A percentile compares a stretch with the other conserved stretches of the same genome.
Conservation (phyloP, 92 coral and sea anemone species). For the Paramuricea clavata region DNA sequence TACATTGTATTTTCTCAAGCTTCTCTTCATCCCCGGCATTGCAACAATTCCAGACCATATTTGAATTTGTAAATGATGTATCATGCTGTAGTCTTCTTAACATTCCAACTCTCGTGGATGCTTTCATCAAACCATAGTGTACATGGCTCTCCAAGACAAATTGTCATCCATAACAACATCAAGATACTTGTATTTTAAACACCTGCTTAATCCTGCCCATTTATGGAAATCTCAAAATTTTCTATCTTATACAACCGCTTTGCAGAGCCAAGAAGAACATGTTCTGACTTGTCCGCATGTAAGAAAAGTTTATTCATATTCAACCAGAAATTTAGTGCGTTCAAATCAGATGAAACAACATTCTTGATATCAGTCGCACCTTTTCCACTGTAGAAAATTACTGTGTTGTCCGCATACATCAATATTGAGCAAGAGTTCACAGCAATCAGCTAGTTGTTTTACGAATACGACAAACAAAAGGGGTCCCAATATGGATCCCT, state of each 20-base stretch:
- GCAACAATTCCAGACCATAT: slow-evolving; percentile 2
- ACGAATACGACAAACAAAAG: slow-evolving; percentile 36
- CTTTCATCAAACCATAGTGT: not conserved
- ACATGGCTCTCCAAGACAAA: slow-evolving; percentile 7
- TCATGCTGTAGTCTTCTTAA: not conserved
- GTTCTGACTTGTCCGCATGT: slow-evolving; percentile 47
- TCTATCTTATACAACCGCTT: slow-evolving; percentile 18
- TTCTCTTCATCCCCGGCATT: slow-evolving; percentile 1
- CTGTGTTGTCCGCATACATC: slow-evolving; percentile 40
- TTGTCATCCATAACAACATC: not conserved
- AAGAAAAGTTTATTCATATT: slow-evolving; percentile 44
- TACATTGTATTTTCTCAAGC: slow-evolving; percentile 3
- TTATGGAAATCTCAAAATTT: slow-evolving; percentile 10
- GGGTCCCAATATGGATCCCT: slow-evolving; percentile 19
- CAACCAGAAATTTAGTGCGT: slow-evolving; percentile 45
- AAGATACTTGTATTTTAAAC: not conserved
- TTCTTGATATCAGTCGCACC: slow-evolving; percentile 28
- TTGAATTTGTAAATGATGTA: not conserved
- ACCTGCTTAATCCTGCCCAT: not conserved
- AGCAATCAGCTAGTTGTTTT: slow-evolving; percentile 17
- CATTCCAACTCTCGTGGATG: not conserved
- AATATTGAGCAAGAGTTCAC: slow-evolving; percentile 26
- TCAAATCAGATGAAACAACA: slow-evolving; percentile 16
- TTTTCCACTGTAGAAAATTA: slow-evolving; percentile 39
- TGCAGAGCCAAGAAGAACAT: slow-evolving; percentile 43